phyloP scores from a whole-genome alignment of 2,888 invertebrate genomes.

The Scaptodrosophila latifasciaeformis region DNA sequence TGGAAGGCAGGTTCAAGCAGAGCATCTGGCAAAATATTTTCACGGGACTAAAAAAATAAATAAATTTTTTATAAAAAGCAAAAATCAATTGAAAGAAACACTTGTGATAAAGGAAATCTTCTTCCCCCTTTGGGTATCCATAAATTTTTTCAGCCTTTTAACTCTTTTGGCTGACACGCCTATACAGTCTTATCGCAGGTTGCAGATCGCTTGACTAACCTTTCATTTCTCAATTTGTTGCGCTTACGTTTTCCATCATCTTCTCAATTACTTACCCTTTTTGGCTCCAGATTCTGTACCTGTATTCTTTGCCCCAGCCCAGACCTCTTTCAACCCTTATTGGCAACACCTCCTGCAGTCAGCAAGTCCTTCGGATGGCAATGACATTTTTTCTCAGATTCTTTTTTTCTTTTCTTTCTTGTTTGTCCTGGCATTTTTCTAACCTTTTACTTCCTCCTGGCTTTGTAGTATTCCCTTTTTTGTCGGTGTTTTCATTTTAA shows the following conservation, averaged over 20 bases:
- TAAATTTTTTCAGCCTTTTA: too few relatives aligned
- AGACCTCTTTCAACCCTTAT: slow-evolving; percentile 29
- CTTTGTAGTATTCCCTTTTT: neutral
- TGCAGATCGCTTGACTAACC: neutral
- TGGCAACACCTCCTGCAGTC: slow-evolving; percentile 39
- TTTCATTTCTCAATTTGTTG: slow-evolving; percentile 31
- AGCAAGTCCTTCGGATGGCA: neutral
- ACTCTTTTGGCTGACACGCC: slow-evolving; percentile 41
- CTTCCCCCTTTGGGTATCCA: too few relatives aligned
- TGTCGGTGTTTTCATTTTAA: neutral
- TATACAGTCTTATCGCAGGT: slow-evolving; percentile 16
- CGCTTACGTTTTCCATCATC: slow-evolving; percentile 44
- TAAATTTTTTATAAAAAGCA: neutral
- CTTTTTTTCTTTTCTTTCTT: slow-evolving; percentile 20
- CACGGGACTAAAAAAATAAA: slow-evolving; percentile 10
- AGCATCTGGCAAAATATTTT: slow-evolving; percentile 23
- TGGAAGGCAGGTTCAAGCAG: neutral
- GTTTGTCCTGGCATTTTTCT: slow-evolving; percentile 17
- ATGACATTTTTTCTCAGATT: too few relatives aligned
- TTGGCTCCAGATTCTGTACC: slow-evolving; percentile 3
- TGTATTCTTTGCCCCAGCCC: slow-evolving; percentile 17
- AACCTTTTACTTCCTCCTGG: slow-evolving; percentile 55
- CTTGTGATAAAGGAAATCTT: too few relatives aligned
- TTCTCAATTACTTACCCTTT: slow-evolving; percentile 15
- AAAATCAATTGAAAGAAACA: neutral